These are phyloP conservation scores for Bombyx mori DNA, from an alignment of 1,140 invertebrate genomes.

Conservation along the genomic window DNA sequence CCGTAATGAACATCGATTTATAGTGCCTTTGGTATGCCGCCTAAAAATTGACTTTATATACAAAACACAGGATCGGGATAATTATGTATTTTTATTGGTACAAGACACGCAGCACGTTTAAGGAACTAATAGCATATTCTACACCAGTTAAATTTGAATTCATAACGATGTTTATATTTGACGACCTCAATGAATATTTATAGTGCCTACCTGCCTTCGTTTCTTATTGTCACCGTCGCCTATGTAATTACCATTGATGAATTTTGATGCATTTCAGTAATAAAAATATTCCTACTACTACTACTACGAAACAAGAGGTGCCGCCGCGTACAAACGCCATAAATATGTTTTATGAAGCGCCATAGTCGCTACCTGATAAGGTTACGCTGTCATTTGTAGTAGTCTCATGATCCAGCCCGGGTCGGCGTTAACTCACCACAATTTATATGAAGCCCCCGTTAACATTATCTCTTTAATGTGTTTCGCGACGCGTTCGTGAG, in stretches of 20 bases:
- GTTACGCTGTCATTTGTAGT: too few species aligned
- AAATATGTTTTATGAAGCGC: conserved; percentile 1
- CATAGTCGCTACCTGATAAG: too few species aligned
- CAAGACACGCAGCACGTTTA: conserved; percentile 29
- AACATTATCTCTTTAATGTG: conserved; percentile 58
- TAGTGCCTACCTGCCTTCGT: too few species aligned
- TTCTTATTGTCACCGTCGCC: too few species aligned
- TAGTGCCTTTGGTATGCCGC: conserved; percentile 48
- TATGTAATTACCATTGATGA: too few species aligned
- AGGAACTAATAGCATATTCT: conserved; percentile 9
- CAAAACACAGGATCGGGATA: conserved; percentile 47
- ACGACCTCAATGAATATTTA: conserved; percentile 13
- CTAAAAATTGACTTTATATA: conserved; percentile 50
- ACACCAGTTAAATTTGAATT: conserved; percentile 43
- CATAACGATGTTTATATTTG: conserved; percentile 35
- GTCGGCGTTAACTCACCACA: neutral
- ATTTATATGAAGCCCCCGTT: conserved; percentile 33
- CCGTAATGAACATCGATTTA: conserved; percentile 63
- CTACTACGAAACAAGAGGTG: too few species aligned
- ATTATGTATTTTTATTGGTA: conserved; percentile 43
- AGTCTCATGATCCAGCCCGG: too few species aligned
- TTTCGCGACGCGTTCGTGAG: conserved; percentile 25
- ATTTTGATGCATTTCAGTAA: too few species aligned
- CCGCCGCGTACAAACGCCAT: too few species aligned
- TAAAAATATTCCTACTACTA: too few species aligned